Conservation (phyloP, 2,113 vertebrate genomes). For the Dasyprocta punctata region DNA sequence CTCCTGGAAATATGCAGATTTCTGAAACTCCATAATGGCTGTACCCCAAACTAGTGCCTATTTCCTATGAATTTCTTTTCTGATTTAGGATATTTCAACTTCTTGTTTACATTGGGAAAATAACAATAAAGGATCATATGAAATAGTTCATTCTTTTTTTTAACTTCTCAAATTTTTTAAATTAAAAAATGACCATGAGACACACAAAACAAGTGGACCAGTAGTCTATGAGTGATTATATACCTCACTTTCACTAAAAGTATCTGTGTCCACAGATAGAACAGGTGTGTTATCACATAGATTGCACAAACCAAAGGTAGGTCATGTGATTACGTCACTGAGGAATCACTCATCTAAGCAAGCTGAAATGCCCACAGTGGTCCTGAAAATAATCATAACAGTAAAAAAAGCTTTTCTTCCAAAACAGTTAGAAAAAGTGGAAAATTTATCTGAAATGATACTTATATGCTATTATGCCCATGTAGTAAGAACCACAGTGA, state of each 20-base stretch:
- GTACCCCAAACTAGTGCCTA: neutral
- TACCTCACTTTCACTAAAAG: neutral
- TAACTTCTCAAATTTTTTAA: slow-evolving; percentile 39
- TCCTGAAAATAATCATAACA: neutral
- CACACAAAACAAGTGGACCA: neutral
- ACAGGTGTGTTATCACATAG: neutral
- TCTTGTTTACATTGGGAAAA: slow-evolving; percentile 56
- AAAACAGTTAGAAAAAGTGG: neutral
- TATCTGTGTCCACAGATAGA: neutral
- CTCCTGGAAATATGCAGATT: neutral
- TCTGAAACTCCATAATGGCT: neutral
- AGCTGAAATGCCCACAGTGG: neutral
- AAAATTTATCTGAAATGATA: slow-evolving; percentile 24
- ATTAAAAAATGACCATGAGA: neutral
- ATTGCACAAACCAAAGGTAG: neutral
- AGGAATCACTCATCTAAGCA: neutral
- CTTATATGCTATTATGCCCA: neutral
- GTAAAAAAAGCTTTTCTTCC: neutral
- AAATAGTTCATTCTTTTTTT: neutral
- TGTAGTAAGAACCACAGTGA: slow-evolving; percentile 3
- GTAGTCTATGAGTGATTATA: neutral
- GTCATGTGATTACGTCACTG: neutral
- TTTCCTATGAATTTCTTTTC: neutral
- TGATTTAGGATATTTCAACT: slow-evolving; percentile 2
- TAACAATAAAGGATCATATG: neutral